A percentile compares a stretch with the other conserved stretches of the same genome.
phyloP scores from a whole-genome alignment of 2,113 vertebrate species.

The Prietella phreatophila region DNA sequence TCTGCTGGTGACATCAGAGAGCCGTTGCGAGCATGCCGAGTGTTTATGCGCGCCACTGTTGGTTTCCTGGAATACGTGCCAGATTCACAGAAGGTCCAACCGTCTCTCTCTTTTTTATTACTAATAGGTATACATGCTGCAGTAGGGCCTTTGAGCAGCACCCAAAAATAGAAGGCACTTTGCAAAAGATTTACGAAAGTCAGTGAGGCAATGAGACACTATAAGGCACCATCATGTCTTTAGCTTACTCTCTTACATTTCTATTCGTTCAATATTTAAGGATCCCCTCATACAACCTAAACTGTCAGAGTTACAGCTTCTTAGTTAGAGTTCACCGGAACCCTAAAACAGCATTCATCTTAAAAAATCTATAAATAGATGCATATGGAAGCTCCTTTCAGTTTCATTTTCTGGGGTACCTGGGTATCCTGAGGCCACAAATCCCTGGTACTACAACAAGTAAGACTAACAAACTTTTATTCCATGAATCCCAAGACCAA shows the following conservation, averaged over 20 bases:
- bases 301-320: background rate
- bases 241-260: background rate
- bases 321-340: background rate
- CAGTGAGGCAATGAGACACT: background rate
- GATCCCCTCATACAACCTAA: background rate
- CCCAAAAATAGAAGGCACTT: slow-evolving; percentile 40
- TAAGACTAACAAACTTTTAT: background rate
- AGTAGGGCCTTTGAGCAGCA: slow-evolving; percentile 19
- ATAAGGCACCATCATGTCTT: background rate
- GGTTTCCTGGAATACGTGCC: slow-evolving; percentile 57
- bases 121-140: slow-evolving; percentile 26
- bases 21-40: slow-evolving; percentile 73
- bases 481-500: background rate
- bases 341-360: background rate
- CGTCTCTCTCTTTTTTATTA: slow-evolving; percentile 25
- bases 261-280: background rate
- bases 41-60: slow-evolving; percentile 67
- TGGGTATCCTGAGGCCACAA: background rate
- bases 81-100: slow-evolving; percentile 58
- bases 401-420: background rate
- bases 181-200: slow-evolving; percentile 41
- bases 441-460: background rate
- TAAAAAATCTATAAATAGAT: background rate
- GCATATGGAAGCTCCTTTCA: background rate
- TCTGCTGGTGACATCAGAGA: slow-evolving; percentile 72